Evolutionary conservation across 1,140 invertebrate species (phyloP).

Genomic region (Ceratina calcarata): DNA sequence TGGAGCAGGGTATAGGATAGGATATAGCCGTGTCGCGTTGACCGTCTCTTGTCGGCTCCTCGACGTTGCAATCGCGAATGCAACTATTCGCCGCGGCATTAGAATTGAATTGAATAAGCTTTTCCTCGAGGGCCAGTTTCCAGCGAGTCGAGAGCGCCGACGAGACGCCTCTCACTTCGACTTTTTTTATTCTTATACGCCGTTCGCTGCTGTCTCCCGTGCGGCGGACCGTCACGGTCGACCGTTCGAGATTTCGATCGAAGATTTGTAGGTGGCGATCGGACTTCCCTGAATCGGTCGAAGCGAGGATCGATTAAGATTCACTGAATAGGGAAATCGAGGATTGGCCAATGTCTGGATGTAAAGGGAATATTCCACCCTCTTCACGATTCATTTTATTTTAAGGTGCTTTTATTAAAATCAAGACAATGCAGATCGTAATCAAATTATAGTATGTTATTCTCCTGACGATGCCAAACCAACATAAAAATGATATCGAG

Average conservation of each 20-base stretch:
- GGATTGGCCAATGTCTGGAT: too few species aligned
- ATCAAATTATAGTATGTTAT: too few species aligned
- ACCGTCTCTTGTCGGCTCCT: slow-evolving; percentile 1
- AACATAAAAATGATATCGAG: too few species aligned
- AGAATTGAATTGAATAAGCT: slow-evolving; percentile 70
- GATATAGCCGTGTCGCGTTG: background rate
- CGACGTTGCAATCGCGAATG: slow-evolving; percentile 53
- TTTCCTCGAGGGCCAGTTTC: slow-evolving; percentile 64
- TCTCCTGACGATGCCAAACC: too few species aligned
- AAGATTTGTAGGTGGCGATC: background rate
- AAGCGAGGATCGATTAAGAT: background rate
- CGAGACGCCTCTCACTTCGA: slow-evolving; percentile 45
- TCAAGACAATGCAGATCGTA: too few species aligned
- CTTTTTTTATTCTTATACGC: slow-evolving; percentile 18
- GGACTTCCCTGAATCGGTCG: background rate
- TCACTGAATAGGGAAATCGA: background rate
- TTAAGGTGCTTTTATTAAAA: too few species aligned
- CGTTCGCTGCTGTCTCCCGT: background rate
- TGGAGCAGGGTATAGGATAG: background rate
- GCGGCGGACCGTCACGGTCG: background rate
- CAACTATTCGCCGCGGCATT: slow-evolving; percentile 57
- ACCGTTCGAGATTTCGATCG: slow-evolving; percentile 12
- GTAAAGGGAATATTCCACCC: too few species aligned
- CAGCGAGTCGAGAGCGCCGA: slow-evolving; percentile 34
- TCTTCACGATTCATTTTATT: too few species aligned